Evolutionary conservation across 2,797 vertebrate species (phyloP).

Genomic region (Cuculus canorus): DNA sequence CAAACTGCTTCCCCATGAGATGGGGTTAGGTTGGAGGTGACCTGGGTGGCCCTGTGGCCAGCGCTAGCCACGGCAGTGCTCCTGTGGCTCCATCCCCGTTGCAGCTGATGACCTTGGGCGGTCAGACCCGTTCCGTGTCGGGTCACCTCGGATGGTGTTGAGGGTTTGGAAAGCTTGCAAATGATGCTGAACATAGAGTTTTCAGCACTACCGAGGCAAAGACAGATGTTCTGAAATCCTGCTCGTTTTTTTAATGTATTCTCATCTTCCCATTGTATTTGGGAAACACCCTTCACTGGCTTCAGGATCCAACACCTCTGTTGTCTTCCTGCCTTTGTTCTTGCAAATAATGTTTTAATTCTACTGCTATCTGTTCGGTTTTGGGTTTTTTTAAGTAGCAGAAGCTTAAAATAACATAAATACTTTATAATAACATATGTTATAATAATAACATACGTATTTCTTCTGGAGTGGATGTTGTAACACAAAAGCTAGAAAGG

Average conservation of each 20-base stretch:
- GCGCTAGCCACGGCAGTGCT: fast-evolving
- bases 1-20: background rate
- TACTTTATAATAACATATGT: too few species aligned
- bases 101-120: fast-evolving
- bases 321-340: background rate
- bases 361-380: background rate
- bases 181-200: fast-evolving
- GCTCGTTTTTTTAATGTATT: background rate
- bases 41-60: fast-evolving
- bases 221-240: background rate
- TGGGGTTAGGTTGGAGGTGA: background rate
- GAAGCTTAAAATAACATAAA: background rate
- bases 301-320: fast-evolving
- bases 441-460: too few species aligned
- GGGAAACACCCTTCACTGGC: background rate
- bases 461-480: background rate
- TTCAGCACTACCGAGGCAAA: too few species aligned
- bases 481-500: background rate
- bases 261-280: background rate
- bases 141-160: background rate
- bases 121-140: fast-evolving
- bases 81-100: fast-evolving
- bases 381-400: background rate
- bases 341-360: background rate
- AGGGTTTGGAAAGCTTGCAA: background rate